Conservation (phyloP, 2,113 vertebrate species). For the Anthoscopus minutus region DNA sequence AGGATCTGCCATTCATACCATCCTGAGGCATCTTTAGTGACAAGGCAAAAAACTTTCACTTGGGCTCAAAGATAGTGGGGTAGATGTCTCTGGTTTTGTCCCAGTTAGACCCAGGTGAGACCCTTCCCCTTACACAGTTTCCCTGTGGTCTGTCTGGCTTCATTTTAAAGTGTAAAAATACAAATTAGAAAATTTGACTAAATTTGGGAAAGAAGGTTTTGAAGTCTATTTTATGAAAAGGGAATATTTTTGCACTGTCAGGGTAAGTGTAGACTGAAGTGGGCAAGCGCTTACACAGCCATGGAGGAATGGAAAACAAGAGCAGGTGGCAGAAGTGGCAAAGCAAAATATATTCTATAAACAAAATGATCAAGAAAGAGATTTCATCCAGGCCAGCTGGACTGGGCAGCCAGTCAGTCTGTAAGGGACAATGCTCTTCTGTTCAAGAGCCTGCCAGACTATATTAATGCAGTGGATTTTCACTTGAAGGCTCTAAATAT, state of each 20-base stretch:
- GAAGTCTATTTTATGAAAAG: background rate
- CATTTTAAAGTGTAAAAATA: background rate
- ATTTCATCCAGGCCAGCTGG: constrained; percentile 29
- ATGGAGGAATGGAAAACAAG: background rate
- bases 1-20: background rate
- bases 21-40: background rate
- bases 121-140: background rate
- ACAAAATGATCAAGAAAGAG: background rate
- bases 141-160: background rate
- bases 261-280: background rate
- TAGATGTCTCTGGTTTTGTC: background rate
- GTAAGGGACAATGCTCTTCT: background rate
- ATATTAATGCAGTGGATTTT: background rate
- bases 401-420: background rate
- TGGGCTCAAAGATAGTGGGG: background rate
- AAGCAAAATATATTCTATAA: constrained; percentile 3
- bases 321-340: constrained; percentile 32
- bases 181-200: background rate
- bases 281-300: background rate
- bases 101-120: background rate
- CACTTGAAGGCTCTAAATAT: background rate
- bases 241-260: background rate
- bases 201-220: background rate
- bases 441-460: background rate
- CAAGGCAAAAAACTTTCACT: background rate